A percentile compares a stretch with the other conserved stretches of the same genome.
Conservation (phyloP, 2,888 invertebrate genomes). For the Trissolcus brochymenae region DNA sequence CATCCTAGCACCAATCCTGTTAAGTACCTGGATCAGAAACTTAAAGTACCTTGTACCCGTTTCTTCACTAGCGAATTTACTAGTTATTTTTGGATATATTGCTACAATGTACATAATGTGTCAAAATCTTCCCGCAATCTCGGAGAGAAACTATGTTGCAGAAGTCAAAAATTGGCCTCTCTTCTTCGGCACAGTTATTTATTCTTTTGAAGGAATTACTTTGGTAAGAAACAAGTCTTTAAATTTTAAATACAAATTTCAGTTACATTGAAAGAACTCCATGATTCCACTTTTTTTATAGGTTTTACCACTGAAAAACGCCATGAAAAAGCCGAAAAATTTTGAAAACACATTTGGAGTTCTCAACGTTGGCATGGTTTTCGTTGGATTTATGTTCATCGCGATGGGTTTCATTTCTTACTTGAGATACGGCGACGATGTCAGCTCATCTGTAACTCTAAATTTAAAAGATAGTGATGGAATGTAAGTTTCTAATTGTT, state of each 20-base stretch:
- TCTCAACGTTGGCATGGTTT: constrained; percentile 91
- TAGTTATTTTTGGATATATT: constrained; percentile 86
- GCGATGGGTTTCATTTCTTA: constrained; percentile 92
- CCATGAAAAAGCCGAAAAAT: constrained; percentile 87
- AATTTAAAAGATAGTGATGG: constrained; percentile 82
- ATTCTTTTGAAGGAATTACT: constrained; percentile 97
- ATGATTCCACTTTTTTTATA: constrained; percentile 67
- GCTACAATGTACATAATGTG: constrained; percentile 86
- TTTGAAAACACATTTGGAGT: constrained; percentile 91
- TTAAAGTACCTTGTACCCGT: constrained; percentile 87
- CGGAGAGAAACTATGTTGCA: constrained; percentile 80
- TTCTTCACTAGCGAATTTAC: constrained; percentile 86
- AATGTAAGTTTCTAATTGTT: constrained; percentile 59
- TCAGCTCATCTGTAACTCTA: constrained; percentile 90
- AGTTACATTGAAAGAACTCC: not conserved
- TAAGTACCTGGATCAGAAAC: constrained; percentile 86
- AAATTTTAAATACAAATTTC: no score
- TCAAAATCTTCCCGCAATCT: constrained; percentile 83
- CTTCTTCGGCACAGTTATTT: constrained; percentile 97
- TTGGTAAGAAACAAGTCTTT: constrained; percentile 78
- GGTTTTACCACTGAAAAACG: constrained; percentile 95
- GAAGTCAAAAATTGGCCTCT: constrained; percentile 84
- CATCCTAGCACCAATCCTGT: constrained; percentile 83
- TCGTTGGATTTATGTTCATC: constrained; percentile 87
- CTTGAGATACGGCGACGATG: constrained; percentile 89